Percentiles rank a stretch among this genome's conserved stretches.
phyloP scores from a whole-genome alignment of 1,140 invertebrate species.

The Helicoverpa zea region DNA sequence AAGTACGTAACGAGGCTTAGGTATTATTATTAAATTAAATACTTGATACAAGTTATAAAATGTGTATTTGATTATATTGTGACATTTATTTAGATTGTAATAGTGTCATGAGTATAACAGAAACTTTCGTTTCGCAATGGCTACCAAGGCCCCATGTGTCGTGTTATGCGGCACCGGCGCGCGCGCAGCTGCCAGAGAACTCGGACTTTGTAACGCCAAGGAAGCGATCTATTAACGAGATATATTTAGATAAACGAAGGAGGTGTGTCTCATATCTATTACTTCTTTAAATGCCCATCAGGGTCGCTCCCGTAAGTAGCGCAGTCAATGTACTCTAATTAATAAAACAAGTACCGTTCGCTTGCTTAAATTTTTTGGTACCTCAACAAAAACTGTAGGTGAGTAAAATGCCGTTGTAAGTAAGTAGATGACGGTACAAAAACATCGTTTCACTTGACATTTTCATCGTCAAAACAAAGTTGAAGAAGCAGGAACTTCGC shows the following conservation, averaged over 20 bases:
- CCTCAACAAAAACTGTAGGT: not conserved
- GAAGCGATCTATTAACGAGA: constrained; percentile 13
- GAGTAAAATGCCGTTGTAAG: not conserved
- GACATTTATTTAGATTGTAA: not conserved
- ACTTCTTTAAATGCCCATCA: constrained; percentile 7
- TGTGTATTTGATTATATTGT: not conserved
- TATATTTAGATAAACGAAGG: constrained; percentile 41
- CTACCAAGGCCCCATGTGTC: constrained; percentile 24
- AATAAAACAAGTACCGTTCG: not conserved
- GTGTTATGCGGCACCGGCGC: constrained; percentile 7
- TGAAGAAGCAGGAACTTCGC: constrained; percentile 24
- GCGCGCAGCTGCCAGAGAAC: constrained; percentile 11
- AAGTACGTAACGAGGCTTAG: not conserved
- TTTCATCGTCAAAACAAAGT: not conserved
- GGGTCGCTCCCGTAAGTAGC: not conserved
- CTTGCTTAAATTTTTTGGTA: no score
- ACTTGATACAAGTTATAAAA: not conserved
- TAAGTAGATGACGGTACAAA: not conserved
- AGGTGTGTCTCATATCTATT: constrained; percentile 34
- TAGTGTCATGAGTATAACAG: not conserved
- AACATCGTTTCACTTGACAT: constrained; percentile 6
- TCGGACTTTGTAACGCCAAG: constrained; percentile 41
- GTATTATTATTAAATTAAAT: not conserved
- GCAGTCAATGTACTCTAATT: constrained; percentile 21
- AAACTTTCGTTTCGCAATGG: constrained; percentile 28